Evolutionary conservation across 2,888 invertebrate genomes (phyloP), one percentile per base, ranked within the genome.

Genomic region (Eurois occulta): DNA sequence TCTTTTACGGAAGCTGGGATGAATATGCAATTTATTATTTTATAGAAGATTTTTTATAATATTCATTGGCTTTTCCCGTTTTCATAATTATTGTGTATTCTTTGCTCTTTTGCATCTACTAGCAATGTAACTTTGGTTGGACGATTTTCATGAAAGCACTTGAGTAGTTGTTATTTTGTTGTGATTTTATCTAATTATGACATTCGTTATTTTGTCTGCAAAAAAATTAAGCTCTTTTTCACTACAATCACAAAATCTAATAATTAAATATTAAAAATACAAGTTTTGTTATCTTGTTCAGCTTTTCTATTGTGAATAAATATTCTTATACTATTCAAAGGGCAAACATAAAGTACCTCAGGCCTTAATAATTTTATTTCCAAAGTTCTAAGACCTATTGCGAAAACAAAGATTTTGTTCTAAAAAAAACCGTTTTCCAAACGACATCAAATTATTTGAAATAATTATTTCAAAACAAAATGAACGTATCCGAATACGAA

Each of bases 401-500:
- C 0, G 21, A 58, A 46, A 58, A 35, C 2, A 10, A 35, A 52
- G 13, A 0, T 52, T 28, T 7, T 35, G 28, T 67, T 35, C 1
- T 1, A 28, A 64, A 83, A 70, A 83, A 70, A 84, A 84, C 70
- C 80, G 84, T 84, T 83, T 79, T 21, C 10, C 18, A 68, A 55
- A 68, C n/a, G 28, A 24, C 41, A 41, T 41, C 28, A 78, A 58
- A 52, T 35, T 55, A 77, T 77, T 85, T 81, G 55, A 77, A 85
- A 81, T 72, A 4, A 72, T 66, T 24, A 72, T 46, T 77, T 72
- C 38, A 43, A 38, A 68, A 80, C 52, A 73, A 75, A 78, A 72
- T 75, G 83, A 86, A 90, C 83, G 89, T 78, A 83, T 78, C 83
- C 83, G 78, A 85, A 89, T 80, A 67, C 72, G 68, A 72, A 21